A percentile compares a stretch with the other conserved stretches of the same genome.
These are phyloP conservation scores for Acrocephalus kingi DNA, from an alignment of 2,113 vertebrate species.

Conservation along the genomic window DNA sequence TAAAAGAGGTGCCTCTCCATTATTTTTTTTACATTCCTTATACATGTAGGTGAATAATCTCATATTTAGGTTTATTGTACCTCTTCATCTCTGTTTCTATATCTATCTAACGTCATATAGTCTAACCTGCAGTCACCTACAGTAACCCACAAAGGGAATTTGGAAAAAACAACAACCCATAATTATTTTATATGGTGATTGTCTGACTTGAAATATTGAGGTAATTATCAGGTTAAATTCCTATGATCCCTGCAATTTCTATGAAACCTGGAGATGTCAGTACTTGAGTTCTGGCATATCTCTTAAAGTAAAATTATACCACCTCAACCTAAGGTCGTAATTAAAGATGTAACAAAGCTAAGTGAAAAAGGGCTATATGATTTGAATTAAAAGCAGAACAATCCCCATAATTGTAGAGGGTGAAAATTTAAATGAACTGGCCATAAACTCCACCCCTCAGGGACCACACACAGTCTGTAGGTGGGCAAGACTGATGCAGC, in stretches of 20 bases:
- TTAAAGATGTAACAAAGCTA: conserved; percentile 75
- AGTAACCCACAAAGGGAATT: conserved; percentile 67
- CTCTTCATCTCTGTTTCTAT: neutral
- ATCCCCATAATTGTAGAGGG: neutral
- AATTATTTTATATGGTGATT: conserved; percentile 76
- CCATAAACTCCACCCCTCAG: neutral
- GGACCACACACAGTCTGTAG: fast-evolving
- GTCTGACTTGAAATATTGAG: conserved; percentile 75
- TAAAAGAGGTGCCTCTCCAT: neutral
- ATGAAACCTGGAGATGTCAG: conserved; percentile 67
- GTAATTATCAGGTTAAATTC: conserved; percentile 78
- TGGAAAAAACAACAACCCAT: conserved; percentile 73
- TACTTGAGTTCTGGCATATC: conserved; percentile 66
- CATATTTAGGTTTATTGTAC: neutral
- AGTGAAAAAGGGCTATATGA: conserved; percentile 57
- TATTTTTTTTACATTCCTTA: neutral
- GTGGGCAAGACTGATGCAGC: neutral
- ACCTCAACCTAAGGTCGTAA: conserved; percentile 72
- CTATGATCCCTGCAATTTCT: conserved; percentile 81
- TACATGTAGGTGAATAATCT: neutral
- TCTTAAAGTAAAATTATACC: conserved; percentile 74
- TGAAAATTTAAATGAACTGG: neutral
- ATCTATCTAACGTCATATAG: neutral
- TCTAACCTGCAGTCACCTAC: conserved; percentile 40
- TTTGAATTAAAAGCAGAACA: conserved; percentile 1